phyloP scores from a whole-genome alignment of 2,797 vertebrate species.

The Labroides dimidiatus region DNA sequence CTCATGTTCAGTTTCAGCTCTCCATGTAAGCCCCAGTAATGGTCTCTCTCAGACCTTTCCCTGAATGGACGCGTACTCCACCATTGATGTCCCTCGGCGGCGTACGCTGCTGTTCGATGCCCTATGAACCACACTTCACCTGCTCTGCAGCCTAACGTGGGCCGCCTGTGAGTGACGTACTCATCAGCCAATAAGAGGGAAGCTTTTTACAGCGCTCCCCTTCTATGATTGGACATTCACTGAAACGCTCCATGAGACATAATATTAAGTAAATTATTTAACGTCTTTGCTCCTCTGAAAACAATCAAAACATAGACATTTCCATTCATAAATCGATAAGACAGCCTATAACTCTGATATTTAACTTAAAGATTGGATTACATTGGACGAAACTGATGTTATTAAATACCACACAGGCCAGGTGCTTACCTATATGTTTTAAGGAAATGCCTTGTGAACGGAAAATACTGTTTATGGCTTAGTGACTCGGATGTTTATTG shows the following conservation, averaged over 20 bases:
- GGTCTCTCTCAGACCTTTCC: slow-evolving; percentile 80
- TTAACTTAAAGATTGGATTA: too few relatives aligned
- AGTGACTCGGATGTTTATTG: not conserved
- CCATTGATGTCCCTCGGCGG: slow-evolving; percentile 71
- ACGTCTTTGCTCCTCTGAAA: slow-evolving; percentile 1
- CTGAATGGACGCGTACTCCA: slow-evolving; percentile 75
- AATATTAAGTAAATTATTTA: slow-evolving; percentile 13
- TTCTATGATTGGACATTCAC: slow-evolving; percentile 21
- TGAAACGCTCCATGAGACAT: not conserved
- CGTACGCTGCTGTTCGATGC: slow-evolving; percentile 66
- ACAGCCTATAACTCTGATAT: not conserved
- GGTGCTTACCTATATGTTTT: too few relatives aligned
- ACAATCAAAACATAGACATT: slow-evolving; percentile 13
- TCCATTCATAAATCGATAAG: slow-evolving; percentile 31
- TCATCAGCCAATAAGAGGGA: slow-evolving; percentile 53
- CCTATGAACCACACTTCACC: slow-evolving; percentile 66
- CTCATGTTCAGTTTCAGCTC: slow-evolving; percentile 83
- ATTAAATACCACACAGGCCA: too few relatives aligned
- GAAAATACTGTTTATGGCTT: too few relatives aligned
- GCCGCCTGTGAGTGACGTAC: slow-evolving; percentile 3
- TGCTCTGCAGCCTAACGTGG: slow-evolving; percentile 66
- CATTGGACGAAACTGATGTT: not conserved
- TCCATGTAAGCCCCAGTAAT: slow-evolving; percentile 80
- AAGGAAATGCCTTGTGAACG: too few relatives aligned
- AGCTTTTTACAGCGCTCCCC: fast-evolving